Evolutionary conservation across 2,113 vertebrate genomes (phyloP), one percentile per base, ranked within the genome.

Genomic region (Paedocypris sp.): DNA sequence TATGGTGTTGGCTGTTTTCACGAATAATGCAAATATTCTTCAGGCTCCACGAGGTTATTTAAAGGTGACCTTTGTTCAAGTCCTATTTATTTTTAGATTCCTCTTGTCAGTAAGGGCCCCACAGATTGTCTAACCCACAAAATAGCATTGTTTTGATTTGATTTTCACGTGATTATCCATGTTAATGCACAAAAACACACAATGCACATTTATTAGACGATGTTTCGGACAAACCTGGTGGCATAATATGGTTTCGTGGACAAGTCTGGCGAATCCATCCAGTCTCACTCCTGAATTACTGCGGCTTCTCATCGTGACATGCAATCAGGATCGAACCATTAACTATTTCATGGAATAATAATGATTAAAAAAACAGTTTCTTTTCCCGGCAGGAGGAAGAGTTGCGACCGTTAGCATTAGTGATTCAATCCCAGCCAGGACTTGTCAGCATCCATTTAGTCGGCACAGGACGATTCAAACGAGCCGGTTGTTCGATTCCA

Each of bases 241-340:
- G 63, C 88, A 86, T 16, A 97, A 80, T 73, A 98, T 96, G 7
- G 94, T 98, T 69, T 91, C 87, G 32, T 97, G 93, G 20, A 97
- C 86, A 33, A 98, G 84, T 22, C 91, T 81, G 41, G 90, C 91
- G 18, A 93, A 97, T 1, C 90, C 87, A 59, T 97, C 94, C 75
- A 98, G 76, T 22, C 90, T 83, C 60, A 98, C 93, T 35, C 93
- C 94, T 0, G 94, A 98, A 74, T 97, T 97, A 77, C 94, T 97
- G 70, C 94, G 85, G 80, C 94, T 96, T 79, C 93, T 84, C 94
- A 98, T 98, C 36, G 70, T 77, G 20, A 8, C 28, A 38, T 15
- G 32, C 16, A 22, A 25, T 47, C 49, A 48, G 19, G 18, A 2
- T 3, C 36, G 8, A 20, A 25, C 13, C 3, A 41, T 19, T 3